Base-by-base conservation (phyloP, 2,797 vertebrate species). In the Leptatherina wallacei region DNA sequence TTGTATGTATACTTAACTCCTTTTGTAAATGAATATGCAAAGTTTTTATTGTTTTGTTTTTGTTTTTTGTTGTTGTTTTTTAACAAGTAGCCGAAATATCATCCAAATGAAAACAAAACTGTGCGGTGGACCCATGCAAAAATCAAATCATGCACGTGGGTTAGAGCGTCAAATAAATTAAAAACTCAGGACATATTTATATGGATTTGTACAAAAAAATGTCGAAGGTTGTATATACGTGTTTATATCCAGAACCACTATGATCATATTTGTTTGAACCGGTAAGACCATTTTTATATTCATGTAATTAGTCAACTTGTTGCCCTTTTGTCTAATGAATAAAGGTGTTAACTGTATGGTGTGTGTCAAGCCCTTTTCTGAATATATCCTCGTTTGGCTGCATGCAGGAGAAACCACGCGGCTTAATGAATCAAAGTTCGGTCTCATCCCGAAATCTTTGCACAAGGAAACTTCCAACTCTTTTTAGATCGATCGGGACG, bases 131-230 rank as follows among this genome's bases (percentile, higher is more conserved):
- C 84, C 82, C 85, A 81, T 57, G 71, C 73, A 82, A 82, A 84
- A 64, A 69, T 85, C 72, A 85, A 83, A 86, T 85, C 78, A 79
- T 61, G 77, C 75, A 81, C 78, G 85, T 85, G 86, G 80, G 89
- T 91, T 85, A 78, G 77, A 78, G 77, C 75, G 67, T 83, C 87
- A 85, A 83, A 42, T 44, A 47, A 62, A 36, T 60, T 71, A 82
- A 80, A 89, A 90, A 89, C 95, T 95, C 95, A 95, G 95, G 95
- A 94, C 91, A 92, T 95, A 95, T 93, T 95, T 95, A 95, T 95
- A 94, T 89, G 75, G 86, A 94, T 93, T 93, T 95, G 94, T 95
- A 95, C 83, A n/a, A 95, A 95, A 95, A 95, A 93, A 91, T 88
- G 86, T 93, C 81, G 92, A 94, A 95, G 94, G 90, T 85, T 95